Base-by-base conservation (phyloP, 37 sponge, comb jelly and placozoan genomes). In the Diacarnus erythraeanus region DNA sequence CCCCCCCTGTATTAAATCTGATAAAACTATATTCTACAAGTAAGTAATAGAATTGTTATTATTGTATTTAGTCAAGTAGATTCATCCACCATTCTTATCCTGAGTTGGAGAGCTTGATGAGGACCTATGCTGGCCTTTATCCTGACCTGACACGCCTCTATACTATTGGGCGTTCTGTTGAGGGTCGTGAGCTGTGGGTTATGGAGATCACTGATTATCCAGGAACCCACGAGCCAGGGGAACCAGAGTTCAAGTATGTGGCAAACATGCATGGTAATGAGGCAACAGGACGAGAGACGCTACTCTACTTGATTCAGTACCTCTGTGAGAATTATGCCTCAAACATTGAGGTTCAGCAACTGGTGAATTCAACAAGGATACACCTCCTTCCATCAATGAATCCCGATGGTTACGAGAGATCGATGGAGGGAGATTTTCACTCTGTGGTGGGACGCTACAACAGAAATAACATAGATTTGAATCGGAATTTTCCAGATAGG, bases 261-360 rank as follows among this genome's bases (percentile, higher is more conserved):
- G 99, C 77, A 3, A 98, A 95, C 76, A 98, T 98, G 96, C 99
- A 98, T 64, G 99, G 99, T 40, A 98, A 98, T 79, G 99, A 98
- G 59, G 96, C 96, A 29, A 89, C 94, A 26, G 94, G 99, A 0
- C 74, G 96, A 25, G 97, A 96, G 70, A 89, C 88, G 12, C 92
- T 98, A 0, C 83, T 98, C 21, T 77, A 89, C 38, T 77, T 98
- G 26, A 80, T 84, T 27, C 72, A 83, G 40, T 89, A 96, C 74
- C 77, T 98, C 34, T 94, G 89, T 57, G 72, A 87, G 37, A 86
- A 89, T 76, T 98, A 98, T 58, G 71, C 67, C 25, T 44, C 17
- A 23, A 73, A 87, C 38, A 26, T 38, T 18, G 39, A 40, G 0
- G 72, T 98, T 17, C 93, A 77, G 18, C 39, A 60, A 12, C 83